Evolutionary conservation across 2,888 invertebrate species (phyloP).

Genomic region (Clitarchus hookeri): DNA sequence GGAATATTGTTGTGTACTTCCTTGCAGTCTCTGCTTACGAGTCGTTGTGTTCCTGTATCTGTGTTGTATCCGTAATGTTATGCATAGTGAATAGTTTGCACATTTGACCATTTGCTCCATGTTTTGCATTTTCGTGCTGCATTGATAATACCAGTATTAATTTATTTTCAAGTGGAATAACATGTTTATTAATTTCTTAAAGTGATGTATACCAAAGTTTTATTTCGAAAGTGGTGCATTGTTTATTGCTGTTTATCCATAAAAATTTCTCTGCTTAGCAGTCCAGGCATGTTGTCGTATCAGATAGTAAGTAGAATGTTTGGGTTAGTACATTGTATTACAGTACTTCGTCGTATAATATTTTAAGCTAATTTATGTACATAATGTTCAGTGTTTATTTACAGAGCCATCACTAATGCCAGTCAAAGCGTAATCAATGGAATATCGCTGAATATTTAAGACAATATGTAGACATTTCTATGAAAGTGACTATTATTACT

Average conservation of each 20-base stretch:
- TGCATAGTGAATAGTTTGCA: background rate
- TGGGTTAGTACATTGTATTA: background rate
- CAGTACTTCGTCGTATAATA: background rate
- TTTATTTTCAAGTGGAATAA: background rate
- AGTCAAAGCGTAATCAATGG: no score
- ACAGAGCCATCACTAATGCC: background rate
- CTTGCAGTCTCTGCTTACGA: background rate
- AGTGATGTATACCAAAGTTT: background rate
- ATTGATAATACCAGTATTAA: background rate
- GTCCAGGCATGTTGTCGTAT: background rate
- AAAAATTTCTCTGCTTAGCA: background rate
- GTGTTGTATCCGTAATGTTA: background rate
- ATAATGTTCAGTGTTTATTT: background rate
- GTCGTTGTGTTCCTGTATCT: background rate
- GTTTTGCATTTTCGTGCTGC: background rate
- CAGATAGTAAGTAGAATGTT: slow-evolving; percentile 5
- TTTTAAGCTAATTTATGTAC: no score
- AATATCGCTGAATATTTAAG: no score
- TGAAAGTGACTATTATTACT: no score
- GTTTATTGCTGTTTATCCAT: background rate
- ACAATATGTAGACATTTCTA: no score
- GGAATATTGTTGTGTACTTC: background rate
- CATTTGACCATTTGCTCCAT: slow-evolving; percentile 6
- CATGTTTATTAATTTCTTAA: background rate
- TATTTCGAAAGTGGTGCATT: background rate